A percentile compares a stretch with the other conserved stretches of the same genome.
phyloP scores from a whole-genome alignment of 1,140 invertebrate species.

The Gryon sp. region DNA sequence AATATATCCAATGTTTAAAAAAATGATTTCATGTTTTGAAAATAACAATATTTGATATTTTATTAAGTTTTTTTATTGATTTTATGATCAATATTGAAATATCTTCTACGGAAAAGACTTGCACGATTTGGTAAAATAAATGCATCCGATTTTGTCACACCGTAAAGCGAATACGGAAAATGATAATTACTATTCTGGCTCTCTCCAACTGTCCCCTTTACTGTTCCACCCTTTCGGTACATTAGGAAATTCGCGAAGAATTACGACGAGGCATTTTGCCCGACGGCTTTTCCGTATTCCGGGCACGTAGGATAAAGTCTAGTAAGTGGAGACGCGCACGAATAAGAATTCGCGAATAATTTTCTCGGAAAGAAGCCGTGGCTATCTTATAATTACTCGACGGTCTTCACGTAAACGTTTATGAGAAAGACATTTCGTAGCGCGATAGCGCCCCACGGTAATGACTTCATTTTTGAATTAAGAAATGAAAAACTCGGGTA shows the following conservation, averaged over 20 bases:
- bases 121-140: no score
- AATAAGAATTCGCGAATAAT: constrained; percentile 70
- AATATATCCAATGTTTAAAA: no score
- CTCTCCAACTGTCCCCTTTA: not conserved
- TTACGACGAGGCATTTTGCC: constrained; percentile 61
- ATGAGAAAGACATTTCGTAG: constrained; percentile 42
- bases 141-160: no score
- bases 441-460: constrained; percentile 44
- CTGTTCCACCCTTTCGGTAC: constrained; percentile 19
- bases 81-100: no score
- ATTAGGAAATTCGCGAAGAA: constrained; percentile 66
- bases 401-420: constrained; percentile 50
- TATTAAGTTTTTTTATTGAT: no score
- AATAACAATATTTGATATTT: no score
- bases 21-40: no score
- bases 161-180: constrained; percentile 11
- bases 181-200: constrained; percentile 48
- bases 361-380: constrained; percentile 51
- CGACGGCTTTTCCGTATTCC: constrained; percentile 50
- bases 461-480: constrained; percentile 60
- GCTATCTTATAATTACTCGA: constrained; percentile 68
- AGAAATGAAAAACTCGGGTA: constrained; percentile 51
- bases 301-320: constrained; percentile 65
- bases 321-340: constrained; percentile 62
- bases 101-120: no score